Conservation (phyloP, 2,113 vertebrate genomes). For the Eulemur macaco region DNA sequence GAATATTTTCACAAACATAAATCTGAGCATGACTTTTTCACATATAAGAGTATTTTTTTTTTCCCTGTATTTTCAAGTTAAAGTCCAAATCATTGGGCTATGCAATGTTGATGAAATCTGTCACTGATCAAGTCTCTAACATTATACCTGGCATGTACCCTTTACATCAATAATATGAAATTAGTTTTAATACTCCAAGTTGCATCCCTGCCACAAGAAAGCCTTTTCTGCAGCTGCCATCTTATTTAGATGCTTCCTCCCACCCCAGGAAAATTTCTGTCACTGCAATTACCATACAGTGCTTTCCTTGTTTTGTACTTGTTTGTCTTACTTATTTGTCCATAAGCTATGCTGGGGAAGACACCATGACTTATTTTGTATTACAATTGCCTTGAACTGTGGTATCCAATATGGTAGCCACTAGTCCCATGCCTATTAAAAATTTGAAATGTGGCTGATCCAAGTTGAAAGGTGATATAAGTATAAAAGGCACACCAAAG, state of each 20-base stretch:
- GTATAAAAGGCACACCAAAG: neutral
- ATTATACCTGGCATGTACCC: neutral
- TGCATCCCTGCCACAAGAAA: neutral
- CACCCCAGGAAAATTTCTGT: neutral
- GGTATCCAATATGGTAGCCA: neutral
- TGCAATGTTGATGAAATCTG: neutral
- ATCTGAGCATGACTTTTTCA: neutral
- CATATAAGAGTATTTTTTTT: neutral
- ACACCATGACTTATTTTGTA: neutral
- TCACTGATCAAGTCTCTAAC: neutral
- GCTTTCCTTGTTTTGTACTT: fast-evolving
- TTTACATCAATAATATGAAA: neutral
- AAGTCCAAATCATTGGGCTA: neutral
- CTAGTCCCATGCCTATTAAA: neutral
- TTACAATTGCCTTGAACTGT: neutral
- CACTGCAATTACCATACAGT: neutral
- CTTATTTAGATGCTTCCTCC: neutral
- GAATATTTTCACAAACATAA: neutral
- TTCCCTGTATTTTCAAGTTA: neutral
- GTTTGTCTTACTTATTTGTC: neutral
- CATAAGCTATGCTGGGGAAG: neutral
- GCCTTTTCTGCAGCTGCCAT: neutral
- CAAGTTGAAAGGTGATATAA: neutral
- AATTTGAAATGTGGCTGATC: neutral
- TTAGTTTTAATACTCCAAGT: neutral